Evolutionary conservation across 30 jellyfish, hydroid and myxozoan genomes (phyloP).

Genomic region (Chrysaora quinquecirrha): DNA sequence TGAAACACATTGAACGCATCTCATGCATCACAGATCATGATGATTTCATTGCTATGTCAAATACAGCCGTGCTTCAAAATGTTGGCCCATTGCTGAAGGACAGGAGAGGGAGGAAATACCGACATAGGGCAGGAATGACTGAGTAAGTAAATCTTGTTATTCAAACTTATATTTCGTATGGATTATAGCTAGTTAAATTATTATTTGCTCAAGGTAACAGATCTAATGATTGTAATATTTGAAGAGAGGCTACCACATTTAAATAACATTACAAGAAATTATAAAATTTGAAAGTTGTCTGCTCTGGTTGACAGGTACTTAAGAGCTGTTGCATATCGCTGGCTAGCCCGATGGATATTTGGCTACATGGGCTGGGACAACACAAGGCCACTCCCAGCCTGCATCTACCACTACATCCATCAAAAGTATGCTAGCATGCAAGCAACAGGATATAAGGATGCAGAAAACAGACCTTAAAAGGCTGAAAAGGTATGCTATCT

Average conservation of each 20-base stretch:
- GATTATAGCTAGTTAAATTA: too few relatives aligned
- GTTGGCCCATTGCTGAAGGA: too few relatives aligned
- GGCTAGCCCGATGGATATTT: slow-evolving; percentile 8
- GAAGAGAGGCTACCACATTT: too few relatives aligned
- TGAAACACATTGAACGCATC: too few relatives aligned
- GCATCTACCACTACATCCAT: not conserved
- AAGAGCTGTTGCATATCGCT: slow-evolving; percentile 3
- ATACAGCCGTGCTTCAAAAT: too few relatives aligned
- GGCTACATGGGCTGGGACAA: slow-evolving; percentile 22
- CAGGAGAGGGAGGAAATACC: slow-evolving; percentile 2
- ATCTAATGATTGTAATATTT: too few relatives aligned
- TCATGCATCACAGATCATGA: not conserved
- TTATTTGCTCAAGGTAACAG: too few relatives aligned
- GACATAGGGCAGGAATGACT: not conserved
- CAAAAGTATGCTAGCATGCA: too few relatives aligned
- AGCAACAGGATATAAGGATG: too few relatives aligned
- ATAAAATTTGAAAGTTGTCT: not conserved
- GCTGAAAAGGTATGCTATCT: too few relatives aligned
- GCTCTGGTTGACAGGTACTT: not conserved
- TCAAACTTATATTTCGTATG: not conserved
- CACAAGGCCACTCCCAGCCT: slow-evolving; percentile 1
- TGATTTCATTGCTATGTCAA: too few relatives aligned
- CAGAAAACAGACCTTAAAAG: too few relatives aligned
- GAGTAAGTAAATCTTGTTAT: not conserved
- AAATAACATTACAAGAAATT: not conserved